These are phyloP conservation scores for Leptinotarsa peninsularis DNA, from an alignment of 2,888 invertebrate genomes.

Conservation along the genomic window DNA sequence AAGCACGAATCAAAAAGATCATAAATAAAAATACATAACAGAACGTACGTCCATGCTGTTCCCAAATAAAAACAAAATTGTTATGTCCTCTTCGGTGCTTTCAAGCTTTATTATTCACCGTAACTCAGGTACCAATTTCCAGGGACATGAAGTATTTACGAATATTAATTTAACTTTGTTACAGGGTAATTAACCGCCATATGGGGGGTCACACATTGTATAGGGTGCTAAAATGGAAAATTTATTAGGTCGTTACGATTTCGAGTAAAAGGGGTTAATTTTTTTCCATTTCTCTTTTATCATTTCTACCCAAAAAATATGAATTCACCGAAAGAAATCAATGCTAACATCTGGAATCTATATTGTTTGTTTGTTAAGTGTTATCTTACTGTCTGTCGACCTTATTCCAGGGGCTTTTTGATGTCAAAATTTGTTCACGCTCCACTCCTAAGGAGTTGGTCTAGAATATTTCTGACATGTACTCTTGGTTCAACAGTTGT, in stretches of 20 bases:
- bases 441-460: no score
- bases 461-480: no score
- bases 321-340: no score
- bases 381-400: no score
- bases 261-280: not conserved
- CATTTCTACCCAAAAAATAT: no score
- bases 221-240: slow-evolving; percentile 30
- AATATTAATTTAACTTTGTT: slow-evolving; percentile 47
- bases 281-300: not conserved
- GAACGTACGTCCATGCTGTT: slow-evolving; percentile 26
- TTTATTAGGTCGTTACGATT: not conserved
- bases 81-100: slow-evolving; percentile 27
- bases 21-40: slow-evolving; percentile 31
- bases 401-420: no score
- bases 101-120: slow-evolving; percentile 34
- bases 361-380: no score
- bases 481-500: no score
- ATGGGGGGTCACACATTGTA: slow-evolving; percentile 41
- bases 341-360: no score
- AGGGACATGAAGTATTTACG: slow-evolving; percentile 45
- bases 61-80: slow-evolving; percentile 11
- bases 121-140: slow-evolving; percentile 42
- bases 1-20: slow-evolving; percentile 28
- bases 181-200: slow-evolving; percentile 42
- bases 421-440: no score